Evolutionary conservation across 2,888 invertebrate species (phyloP), one percentile per base, ranked within the genome.

Genomic region (Xestia rhomboidea): DNA sequence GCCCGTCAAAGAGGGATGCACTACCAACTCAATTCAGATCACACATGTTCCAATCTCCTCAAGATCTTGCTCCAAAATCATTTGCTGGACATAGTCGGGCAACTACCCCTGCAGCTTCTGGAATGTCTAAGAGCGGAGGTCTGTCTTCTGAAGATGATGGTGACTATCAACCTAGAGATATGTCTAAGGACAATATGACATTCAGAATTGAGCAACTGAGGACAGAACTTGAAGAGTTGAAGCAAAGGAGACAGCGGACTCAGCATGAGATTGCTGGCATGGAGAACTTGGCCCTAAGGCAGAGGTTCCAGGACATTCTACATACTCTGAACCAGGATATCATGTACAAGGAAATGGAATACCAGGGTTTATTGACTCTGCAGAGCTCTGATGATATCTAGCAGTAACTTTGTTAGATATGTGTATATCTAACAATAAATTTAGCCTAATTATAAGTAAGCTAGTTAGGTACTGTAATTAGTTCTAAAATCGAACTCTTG

Each of bases 181-280:
- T 92, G 87, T 91, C 96, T 79, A 95, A 95, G 77, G 97, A 97
- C 44, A 97, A 97, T 79, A 96, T 98, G 89, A 97, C 97, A 86
- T 93, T 97, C 0, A 97, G 98, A 87, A 97, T 99, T 86, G 97
- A 97, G 74, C 98, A 98, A 86, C 93, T 99, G 5, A 97, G 98
- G 73, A 95, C 97, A 21, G 98, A 99, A 92, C 95, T 99, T 68
- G 97, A 97, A 27, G 98, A 98, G 84, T 94, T 99, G 27, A 98
- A 98, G 89, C 97, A 97, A 60, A 97, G 98, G 70, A 97, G 98
- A 80, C 97, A 98, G 75, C 98, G 98, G 88, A 99, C 98, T 84
- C 98, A 99, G 89, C 97, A 97, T 85, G 98, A 99, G 94, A 98
- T 99, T 81, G 97, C 98, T 38, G 98, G 98, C 67, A 98, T 99